phyloP scores from a whole-genome alignment of 2,888 invertebrate species.

The Unio pictorum region DNA sequence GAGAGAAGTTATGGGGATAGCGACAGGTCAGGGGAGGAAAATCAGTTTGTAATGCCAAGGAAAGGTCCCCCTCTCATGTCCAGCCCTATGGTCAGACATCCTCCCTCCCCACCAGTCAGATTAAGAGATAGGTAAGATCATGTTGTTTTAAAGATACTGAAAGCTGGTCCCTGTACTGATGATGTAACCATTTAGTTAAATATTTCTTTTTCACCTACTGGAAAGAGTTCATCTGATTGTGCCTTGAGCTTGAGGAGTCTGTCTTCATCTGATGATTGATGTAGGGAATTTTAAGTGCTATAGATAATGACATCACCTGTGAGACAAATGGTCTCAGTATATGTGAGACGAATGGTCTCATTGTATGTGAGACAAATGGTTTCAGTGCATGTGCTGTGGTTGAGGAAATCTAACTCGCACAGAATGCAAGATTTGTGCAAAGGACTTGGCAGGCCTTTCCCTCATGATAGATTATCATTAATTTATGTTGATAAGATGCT shows the following conservation, averaged over 20 bases:
- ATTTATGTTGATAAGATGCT: too few species aligned
- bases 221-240: not conserved
- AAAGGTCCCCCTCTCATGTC: conserved; percentile 14
- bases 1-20: conserved; percentile 37
- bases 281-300: too few species aligned
- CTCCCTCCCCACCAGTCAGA: conserved; percentile 63
- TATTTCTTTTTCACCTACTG: not conserved
- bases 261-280: not conserved
- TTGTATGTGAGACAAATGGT: too few species aligned
- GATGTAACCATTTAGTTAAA: not conserved
- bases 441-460: too few species aligned
- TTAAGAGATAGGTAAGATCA: conserved; percentile 55
- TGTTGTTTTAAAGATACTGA: not conserved
- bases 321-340: too few species aligned
- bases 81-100: conserved; percentile 42
- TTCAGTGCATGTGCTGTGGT: too few species aligned
- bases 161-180: not conserved
- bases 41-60: conserved; percentile 14
- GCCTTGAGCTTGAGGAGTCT: not conserved
- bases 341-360: too few species aligned
- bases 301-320: too few species aligned
- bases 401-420: too few species aligned
- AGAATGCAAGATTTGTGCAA: too few species aligned
- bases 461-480: too few species aligned
- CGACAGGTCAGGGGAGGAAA: conserved; percentile 21